Evolutionary conservation across 2,888 invertebrate genomes (phyloP), one percentile per base, ranked within the genome.

Genomic region (Oscheius sp.): DNA sequence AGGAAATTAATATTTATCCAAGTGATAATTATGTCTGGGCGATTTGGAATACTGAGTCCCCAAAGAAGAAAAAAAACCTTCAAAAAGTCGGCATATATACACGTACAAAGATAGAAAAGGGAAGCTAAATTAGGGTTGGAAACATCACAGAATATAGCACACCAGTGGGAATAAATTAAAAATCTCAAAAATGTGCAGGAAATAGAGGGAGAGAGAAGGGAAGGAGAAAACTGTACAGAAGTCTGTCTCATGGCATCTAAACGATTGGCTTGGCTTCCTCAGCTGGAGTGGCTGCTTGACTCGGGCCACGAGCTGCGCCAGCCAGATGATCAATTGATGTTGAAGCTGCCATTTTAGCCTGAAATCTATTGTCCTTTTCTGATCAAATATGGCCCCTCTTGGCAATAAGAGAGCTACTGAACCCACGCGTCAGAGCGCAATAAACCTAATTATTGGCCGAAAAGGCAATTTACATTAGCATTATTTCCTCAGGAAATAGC

Each of bases 271-370:
- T 75, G 53, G 72, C 75, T 57, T 78, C 78, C 66, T 78, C 78
- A 15, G 75, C 75, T 39, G 78, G 78, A 23, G 78, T 74, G 50
- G 70, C 69, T 37, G 72, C 75, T 20, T 71, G 68, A 42, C 71
- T 72, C 27, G 65, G 67, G 20, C 74, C 72, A 31, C 81, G 74
- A 29, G 82, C 78, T 31, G 76, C 78, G 23, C 81, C 83, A 25
- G 85, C 76, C 45, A 86, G 71, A 63, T 86, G 86, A 58, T 86
- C 86, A 68, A 86, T 85, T 57, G 82, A 82, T 2, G 85, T 86
- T 12, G 86, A 86, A 10, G 86, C 86, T 29, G 84, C 82, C 83
- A 86, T 85, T 70, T 81, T 85, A 5, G 86, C 85, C 84, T 85
- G 69, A 37, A 78, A 64, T 17, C 12, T 42, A 17, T 42, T 42